Conservation (phyloP, 1,140 invertebrate genomes). For the Dendrolimus punctatus region DNA sequence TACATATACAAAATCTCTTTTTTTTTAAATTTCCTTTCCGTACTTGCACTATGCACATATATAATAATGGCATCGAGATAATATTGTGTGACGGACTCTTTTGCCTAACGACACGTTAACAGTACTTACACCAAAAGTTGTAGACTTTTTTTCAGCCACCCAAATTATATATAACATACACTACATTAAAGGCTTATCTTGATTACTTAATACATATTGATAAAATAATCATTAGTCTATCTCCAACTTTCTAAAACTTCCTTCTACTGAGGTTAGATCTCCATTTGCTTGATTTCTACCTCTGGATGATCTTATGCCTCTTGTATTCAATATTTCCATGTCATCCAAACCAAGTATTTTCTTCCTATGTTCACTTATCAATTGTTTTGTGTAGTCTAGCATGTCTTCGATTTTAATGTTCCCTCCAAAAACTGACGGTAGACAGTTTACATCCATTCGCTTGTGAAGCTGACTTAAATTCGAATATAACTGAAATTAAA, state of each 20-base stretch:
- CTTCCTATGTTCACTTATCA: conserved; percentile 75
- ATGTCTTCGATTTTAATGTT: conserved; percentile 81
- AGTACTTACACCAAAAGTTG: too few relatives aligned
- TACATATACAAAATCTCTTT: too few relatives aligned
- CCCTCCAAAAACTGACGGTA: conserved; percentile 86
- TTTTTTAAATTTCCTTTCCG: too few relatives aligned
- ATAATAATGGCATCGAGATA: too few relatives aligned
- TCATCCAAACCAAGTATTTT: conserved; percentile 78
- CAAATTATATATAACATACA: too few relatives aligned
- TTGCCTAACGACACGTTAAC: too few relatives aligned
- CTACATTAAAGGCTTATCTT: too few relatives aligned
- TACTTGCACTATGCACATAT: too few relatives aligned
- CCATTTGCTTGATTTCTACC: conserved; percentile 37
- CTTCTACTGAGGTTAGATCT: conserved; percentile 69
- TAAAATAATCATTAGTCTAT: conserved; percentile 71
- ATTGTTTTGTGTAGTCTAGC: conserved; percentile 80
- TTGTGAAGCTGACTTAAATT: conserved; percentile 76
- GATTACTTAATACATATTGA: neutral
- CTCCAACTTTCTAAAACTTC: conserved; percentile 81
- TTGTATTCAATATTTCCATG: conserved; percentile 75
- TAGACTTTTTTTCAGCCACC: too few relatives aligned
- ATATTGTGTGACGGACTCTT: too few relatives aligned
- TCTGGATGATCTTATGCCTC: conserved; percentile 72
- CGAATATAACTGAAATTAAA: conserved; percentile 73
- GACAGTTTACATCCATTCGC: conserved; percentile 75